Percentiles rank a stretch among this genome's conserved stretches.
phyloP scores from a whole-genome alignment of 2,888 invertebrate species.

The Eurytoma californica region DNA sequence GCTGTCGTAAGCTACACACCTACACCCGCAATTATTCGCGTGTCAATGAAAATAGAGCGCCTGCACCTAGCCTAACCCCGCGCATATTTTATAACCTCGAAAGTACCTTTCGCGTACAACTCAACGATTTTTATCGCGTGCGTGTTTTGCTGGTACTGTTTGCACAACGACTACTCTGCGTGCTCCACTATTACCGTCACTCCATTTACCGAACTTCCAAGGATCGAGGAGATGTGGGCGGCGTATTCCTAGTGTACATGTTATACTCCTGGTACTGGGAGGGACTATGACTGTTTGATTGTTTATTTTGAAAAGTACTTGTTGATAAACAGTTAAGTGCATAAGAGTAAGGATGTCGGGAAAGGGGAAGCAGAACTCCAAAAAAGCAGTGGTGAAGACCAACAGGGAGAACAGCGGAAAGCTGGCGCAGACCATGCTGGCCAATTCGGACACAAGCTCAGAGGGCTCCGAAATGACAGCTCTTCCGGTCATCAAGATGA shows the following conservation, averaged over 20 bases:
- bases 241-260: slow-evolving; percentile 6
- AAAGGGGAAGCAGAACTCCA: slow-evolving; percentile 72
- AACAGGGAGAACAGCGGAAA: slow-evolving; percentile 66
- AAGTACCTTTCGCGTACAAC: slow-evolving; percentile 8
- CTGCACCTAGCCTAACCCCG: slow-evolving; percentile 33
- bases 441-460: slow-evolving; percentile 66
- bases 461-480: slow-evolving; percentile 67
- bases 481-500: slow-evolving; percentile 82
- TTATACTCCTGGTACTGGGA: neutral
- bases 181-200: too few species aligned
- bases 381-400: slow-evolving; percentile 69
- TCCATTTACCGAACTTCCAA: neutral
- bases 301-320: slow-evolving; percentile 28
- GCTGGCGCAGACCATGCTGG: slow-evolving; percentile 60
- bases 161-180: neutral
- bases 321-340: neutral
- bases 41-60: slow-evolving; percentile 43
- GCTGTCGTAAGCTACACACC: too few species aligned
- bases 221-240: neutral
- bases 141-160: slow-evolving; percentile 1
- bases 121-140: neutral
- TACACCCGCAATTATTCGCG: neutral
- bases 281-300: slow-evolving; percentile 42
- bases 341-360: slow-evolving; percentile 67
- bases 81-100: slow-evolving; percentile 39